Conservation (phyloP, 2,113 vertebrate species). For the Cochlearius cochlearius region DNA sequence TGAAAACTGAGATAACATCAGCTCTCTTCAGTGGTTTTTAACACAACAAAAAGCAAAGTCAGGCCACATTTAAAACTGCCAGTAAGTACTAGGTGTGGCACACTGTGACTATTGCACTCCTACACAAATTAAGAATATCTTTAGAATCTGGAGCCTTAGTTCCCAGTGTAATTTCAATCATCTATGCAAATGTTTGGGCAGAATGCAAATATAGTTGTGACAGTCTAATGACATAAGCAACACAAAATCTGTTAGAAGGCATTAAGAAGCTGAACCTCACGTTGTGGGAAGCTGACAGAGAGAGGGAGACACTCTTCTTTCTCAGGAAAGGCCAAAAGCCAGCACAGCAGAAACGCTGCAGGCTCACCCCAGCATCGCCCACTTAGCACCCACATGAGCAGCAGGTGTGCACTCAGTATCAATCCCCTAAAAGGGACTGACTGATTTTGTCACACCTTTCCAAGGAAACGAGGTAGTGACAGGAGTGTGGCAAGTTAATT, state of each 20-base stretch:
- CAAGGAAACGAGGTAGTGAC: background rate
- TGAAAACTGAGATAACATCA: background rate
- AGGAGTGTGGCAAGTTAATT: background rate
- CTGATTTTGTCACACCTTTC: background rate
- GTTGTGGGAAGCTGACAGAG: background rate
- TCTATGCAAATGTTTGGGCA: background rate
- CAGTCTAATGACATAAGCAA: background rate
- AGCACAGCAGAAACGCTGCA: background rate
- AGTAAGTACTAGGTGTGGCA: background rate
- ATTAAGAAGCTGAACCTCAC: background rate
- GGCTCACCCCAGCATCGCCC: background rate
- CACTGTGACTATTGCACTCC: background rate
- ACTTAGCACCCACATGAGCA: background rate
- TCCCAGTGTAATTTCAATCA: background rate
- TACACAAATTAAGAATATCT: background rate
- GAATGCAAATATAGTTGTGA: background rate
- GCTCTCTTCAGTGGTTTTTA: background rate
- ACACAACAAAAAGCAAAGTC: background rate
- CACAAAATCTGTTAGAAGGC: background rate
- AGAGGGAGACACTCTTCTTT: background rate
- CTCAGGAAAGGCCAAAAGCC: background rate
- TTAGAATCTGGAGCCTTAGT: background rate
- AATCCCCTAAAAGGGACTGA: background rate
- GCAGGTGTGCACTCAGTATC: background rate
- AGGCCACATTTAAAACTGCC: background rate